Base-by-base conservation (phyloP, 2,797 vertebrate genomes). In the Spheniscus humboldti region DNA sequence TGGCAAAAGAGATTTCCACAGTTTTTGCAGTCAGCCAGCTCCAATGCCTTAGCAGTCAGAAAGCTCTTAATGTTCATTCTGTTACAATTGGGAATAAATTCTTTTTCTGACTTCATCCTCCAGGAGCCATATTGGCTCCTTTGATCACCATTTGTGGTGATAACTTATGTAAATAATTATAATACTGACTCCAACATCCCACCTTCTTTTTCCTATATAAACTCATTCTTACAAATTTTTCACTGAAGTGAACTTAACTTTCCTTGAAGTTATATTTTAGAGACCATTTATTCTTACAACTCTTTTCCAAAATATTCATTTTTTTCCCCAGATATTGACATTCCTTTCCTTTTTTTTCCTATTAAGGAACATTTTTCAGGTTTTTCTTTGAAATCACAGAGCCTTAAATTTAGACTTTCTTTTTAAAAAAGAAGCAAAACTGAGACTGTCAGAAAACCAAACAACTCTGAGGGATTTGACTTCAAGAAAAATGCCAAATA, bases 401-500 rank as follows among this genome's bases (percentile, higher is more conserved):
- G 13, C 22, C 39, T 79, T 79, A 93, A 87, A 87, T 79, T 87
- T 92, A 91, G 78, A 60, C 8, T 79, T 80, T 72, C 50, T 69
- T 83, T 76, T 78, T 18, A 6, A 52, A 85, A 86, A 92, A 68
- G 37, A 87, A 76, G 9, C 13, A 95, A 92, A 86, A 84, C 69
- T 52, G 60, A 95, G 37, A 72, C 72, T 95, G 57, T 88, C 78
- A 86, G 74, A 84, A 89, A 91, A 85, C 57, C 64, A 96, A 95
- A 96, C 60, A 85, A 57, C 25, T 96, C 75, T 50, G 35, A 91
- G 48, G 33, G 48, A 85, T 88, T 64, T n/a, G 8, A 22, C 93
- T 96, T 91, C 55, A 87, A 96, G 84, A 96, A 94, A 96, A 94
- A 93, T 74, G 30, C 45, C 83, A 89, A 52, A 89, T 89, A 86